Base-by-base conservation (phyloP, 2,113 vertebrate genomes). In the Oncorhynchus tshawytscha region DNA sequence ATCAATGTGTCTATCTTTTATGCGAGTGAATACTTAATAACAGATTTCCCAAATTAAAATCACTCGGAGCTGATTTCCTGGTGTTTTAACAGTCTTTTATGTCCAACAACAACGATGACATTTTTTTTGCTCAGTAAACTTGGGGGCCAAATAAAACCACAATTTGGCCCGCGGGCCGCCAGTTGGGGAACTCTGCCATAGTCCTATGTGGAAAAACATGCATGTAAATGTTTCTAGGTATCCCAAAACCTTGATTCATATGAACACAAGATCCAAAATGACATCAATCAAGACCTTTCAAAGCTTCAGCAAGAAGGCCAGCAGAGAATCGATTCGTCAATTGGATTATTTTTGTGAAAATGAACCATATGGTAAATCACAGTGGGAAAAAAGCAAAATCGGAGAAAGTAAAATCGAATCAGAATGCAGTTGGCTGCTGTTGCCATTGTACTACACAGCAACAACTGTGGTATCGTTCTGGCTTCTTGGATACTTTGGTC, bases 161-260 rank as follows among this genome's bases (percentile, higher is more conserved):
- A 9, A 8, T 9, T 39, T 8, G 39, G 39, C 34, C 34, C 1
- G 5, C 8, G 6, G 34, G 34, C 39, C 39, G 9, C 39, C 39
- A 45, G 39, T 45, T 45, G 39, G 39, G 39, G 9, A 45, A 45
- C 9, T 9, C 39, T n/a, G 22, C 8, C 24, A 25, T 87, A 82
- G 83, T 79, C 88, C 89, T 75, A 80, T 81, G 77, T 86, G 88
- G 70, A 87, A 93, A 89, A 71, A 84, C 92, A 94, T 94, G 92
- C 93, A 92, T 5, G 84, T 85, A 88, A 89, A 85, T 91, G 88
- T 80, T 91, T 90, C 81, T 89, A 84, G 90, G 80, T 86, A 88
- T 84, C 85, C 82, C 79, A 54, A 54, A 54, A 54, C 51, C 51
- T 5, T 54, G 51, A 45, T 45, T 45, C 39, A 3, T 45, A 45